These are phyloP conservation scores for Belgica antarctica DNA, from an alignment of 2,888 invertebrate species.

Conservation along the genomic window DNA sequence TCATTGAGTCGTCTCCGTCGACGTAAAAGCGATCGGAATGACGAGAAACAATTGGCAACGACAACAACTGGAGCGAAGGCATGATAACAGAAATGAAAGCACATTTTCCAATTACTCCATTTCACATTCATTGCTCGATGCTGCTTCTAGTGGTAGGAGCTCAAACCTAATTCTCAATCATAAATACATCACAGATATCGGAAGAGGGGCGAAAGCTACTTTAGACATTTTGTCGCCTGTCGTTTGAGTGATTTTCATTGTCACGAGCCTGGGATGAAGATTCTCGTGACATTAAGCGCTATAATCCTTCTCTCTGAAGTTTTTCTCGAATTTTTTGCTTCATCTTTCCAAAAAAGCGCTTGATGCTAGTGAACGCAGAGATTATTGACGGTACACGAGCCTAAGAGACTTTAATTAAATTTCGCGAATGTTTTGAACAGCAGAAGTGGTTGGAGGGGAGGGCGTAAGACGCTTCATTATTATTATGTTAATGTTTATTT, in stretches of 20 bases:
- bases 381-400: slow-evolving; percentile 39
- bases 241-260: slow-evolving; percentile 38
- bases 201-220: neutral
- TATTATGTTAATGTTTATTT: slow-evolving; percentile 41
- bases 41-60: neutral
- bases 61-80: neutral
- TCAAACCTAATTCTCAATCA: slow-evolving; percentile 29
- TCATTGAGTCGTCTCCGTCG: neutral
- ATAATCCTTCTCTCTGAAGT: neutral
- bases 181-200: slow-evolving; percentile 29
- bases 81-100: slow-evolving; percentile 1
- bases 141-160: neutral
- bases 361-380: neutral
- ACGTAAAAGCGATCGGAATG: neutral
- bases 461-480: neutral
- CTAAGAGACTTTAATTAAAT: slow-evolving; percentile 31
- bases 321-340: neutral
- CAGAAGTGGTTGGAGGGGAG: slow-evolving; percentile 6
- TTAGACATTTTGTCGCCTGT: slow-evolving; percentile 41
- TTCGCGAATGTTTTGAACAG: neutral
- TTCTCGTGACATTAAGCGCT: slow-evolving; percentile 26
- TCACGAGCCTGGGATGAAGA: slow-evolving; percentile 17
- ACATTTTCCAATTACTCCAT: slow-evolving; percentile 10
- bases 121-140: neutral
- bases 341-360: neutral